phyloP scores from a whole-genome alignment of 2,888 invertebrate genomes.

The Cordilura impudica region DNA sequence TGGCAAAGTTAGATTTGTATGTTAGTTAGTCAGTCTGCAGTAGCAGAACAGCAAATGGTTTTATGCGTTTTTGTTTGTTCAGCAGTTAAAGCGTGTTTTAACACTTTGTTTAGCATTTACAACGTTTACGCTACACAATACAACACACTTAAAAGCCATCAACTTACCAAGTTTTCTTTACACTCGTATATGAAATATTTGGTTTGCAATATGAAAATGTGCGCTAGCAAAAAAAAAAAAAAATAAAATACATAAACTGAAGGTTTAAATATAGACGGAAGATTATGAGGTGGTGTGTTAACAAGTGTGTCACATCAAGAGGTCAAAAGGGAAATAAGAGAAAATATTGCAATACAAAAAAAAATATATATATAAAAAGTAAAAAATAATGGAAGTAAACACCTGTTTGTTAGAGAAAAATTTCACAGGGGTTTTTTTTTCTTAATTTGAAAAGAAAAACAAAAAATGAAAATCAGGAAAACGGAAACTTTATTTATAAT shows the following conservation, averaged over 20 bases:
- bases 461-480: neutral
- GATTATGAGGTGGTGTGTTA: neutral
- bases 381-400: neutral
- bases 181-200: constrained; percentile 11
- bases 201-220: constrained; percentile 28
- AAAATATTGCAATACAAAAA: no score
- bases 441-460: neutral
- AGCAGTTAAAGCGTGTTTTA: constrained; percentile 62
- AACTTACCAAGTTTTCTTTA: constrained; percentile 22
- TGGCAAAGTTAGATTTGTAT: neutral
- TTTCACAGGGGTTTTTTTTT: neutral
- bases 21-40: neutral
- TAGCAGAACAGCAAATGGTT: constrained; percentile 20
- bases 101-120: constrained; percentile 40
- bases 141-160: constrained; percentile 20
- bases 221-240: constrained; percentile 1
- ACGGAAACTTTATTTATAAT: no score
- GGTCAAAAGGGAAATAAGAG: constrained; percentile 9
- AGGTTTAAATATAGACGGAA: neutral
- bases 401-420: neutral
- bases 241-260: no score
- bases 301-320: constrained; percentile 24
- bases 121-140: neutral
- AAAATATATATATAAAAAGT: no score
- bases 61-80: constrained; percentile 57